Evolutionary conservation across 2,113 vertebrate genomes (phyloP), one percentile per base, ranked within the genome.

Genomic region (Eurypyga helias): DNA sequence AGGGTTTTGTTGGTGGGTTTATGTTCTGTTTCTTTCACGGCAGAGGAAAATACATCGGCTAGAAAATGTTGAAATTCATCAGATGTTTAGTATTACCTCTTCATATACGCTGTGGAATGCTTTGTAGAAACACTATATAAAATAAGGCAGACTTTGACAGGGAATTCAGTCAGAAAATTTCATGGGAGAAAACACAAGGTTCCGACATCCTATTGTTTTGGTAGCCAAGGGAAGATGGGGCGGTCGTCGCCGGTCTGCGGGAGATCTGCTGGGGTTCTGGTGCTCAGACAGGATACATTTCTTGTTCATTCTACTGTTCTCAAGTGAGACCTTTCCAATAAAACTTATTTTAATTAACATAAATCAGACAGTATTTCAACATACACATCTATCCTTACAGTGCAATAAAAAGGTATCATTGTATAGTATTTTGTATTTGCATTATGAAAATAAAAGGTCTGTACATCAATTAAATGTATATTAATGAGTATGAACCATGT

Each of bases 41-140:
- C 98, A 98, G 98, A 99, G 98, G 98, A 99, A 99, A 99, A 99
- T 97, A 98, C 95, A 98, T 93, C 98, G 95, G 98, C 98, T 99
- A 98, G 97, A 99, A 99, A 99, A 97, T 98, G 98, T 96, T 98
- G 98, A 98, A 98, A 98, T 98, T 99, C 97, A 96, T 97, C 98
- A 98, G 98, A 98, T 98, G 98, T 96, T 98, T 88, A 96, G 94
- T 97, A 95, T 98, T 97, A 98, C 96, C 93, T 96, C 97, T 97
- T 97, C 96, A 94, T 98, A 97, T 98, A 98, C 96, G 98, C 97
- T 98, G 97, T 98, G 98, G 98, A 99, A 98, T 98, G 99, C 98
- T 98, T 97, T 98, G 98, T 99, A 99, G 99, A 99, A 99, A 99
- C 98, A 99, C 98, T 98, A 97, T 99, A 99, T 98, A 99, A 99